These are phyloP conservation scores for Malurus melanocephalus DNA, from an alignment of 2,113 vertebrate genomes.

Conservation along the genomic window DNA sequence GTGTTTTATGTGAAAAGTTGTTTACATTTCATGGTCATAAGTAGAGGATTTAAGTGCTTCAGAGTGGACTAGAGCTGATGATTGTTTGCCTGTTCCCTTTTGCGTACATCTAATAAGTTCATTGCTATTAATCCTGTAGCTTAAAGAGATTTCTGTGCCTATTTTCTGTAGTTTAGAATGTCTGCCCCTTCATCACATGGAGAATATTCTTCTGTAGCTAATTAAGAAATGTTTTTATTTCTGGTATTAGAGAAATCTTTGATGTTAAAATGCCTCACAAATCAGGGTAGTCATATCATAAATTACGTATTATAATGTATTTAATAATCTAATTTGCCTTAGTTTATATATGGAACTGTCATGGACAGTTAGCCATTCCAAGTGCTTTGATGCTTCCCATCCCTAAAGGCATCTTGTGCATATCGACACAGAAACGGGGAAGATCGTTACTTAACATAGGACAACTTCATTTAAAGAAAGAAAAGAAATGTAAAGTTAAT, in stretches of 20 bases:
- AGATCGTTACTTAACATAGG: background rate
- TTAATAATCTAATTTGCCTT: background rate
- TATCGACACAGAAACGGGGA: background rate
- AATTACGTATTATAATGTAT: background rate
- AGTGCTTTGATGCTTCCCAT: background rate
- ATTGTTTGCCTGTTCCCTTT: background rate
- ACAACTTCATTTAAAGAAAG: background rate
- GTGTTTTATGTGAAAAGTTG: background rate
- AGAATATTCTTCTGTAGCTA: background rate
- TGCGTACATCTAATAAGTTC: background rate
- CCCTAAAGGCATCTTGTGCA: background rate
- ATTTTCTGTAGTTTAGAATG: background rate
- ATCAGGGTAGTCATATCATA: background rate
- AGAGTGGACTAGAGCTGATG: background rate
- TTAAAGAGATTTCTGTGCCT: background rate
- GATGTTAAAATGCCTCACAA: background rate
- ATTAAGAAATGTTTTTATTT: background rate
- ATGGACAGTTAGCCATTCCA: background rate
- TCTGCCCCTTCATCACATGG: background rate
- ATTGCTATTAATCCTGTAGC: background rate
- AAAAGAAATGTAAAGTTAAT: background rate
- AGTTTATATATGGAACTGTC: background rate
- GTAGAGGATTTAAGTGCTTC: background rate
- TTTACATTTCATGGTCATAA: background rate
- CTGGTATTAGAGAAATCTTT: background rate